Conservation (phyloP, 2,888 invertebrate species). For the Nephrotoma flavescens region DNA sequence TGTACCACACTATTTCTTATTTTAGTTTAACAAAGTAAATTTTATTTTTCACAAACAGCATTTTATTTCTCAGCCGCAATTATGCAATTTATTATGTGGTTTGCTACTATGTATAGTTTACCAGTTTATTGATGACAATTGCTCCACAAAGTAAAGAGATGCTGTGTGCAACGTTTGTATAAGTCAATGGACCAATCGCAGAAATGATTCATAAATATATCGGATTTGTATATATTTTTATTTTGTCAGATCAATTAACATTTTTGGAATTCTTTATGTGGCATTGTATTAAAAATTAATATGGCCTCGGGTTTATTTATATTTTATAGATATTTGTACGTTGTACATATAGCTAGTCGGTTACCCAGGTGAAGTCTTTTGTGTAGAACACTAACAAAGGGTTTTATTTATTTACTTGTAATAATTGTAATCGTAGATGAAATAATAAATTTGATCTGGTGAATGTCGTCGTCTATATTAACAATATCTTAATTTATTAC, state of each 20-base stretch:
- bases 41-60: background rate
- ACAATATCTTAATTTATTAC: background rate
- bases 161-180: background rate
- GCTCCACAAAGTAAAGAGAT: background rate
- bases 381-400: background rate
- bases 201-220: background rate
- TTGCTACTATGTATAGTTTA: background rate
- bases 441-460: background rate
- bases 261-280: background rate
- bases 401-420: background rate
- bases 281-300: background rate
- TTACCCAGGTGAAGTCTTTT: background rate
- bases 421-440: background rate
- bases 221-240: background rate
- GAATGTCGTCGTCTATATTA: background rate
- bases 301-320: background rate
- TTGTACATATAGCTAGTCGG: too few species aligned
- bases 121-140: background rate
- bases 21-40: background rate
- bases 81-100: background rate
- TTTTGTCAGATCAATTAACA: background rate
- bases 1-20: background rate
- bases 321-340: background rate
- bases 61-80: background rate
- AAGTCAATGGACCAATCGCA: background rate